Conservation (phyloP, 2,797 vertebrate species). For the Benthosema pterotum region DNA sequence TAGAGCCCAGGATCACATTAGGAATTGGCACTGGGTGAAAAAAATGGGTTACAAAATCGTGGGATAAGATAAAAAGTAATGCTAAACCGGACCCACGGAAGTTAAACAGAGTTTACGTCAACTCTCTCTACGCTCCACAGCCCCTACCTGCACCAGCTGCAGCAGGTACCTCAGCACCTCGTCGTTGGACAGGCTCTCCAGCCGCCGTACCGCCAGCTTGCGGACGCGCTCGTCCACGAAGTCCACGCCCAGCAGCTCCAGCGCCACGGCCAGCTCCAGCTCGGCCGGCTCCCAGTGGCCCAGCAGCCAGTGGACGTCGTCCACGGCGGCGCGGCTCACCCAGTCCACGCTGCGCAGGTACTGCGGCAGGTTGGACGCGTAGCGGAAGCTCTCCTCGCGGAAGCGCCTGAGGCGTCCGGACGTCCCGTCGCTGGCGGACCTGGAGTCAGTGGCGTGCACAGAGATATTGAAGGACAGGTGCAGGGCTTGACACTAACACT, state of each 20-base stretch:
- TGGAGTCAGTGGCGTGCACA: no score
- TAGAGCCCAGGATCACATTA: no score
- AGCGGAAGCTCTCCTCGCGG: constrained; percentile 67
- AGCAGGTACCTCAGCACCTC: constrained; percentile 81
- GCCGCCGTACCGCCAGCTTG: constrained; percentile 73
- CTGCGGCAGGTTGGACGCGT: constrained; percentile 74
- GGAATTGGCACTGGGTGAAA: no score
- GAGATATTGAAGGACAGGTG: no score
- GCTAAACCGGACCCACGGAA: no score
- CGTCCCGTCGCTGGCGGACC: no score
- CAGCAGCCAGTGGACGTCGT: constrained; percentile 81
- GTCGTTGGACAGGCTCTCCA: constrained; percentile 78
- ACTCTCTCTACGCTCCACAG: no score
- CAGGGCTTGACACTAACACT: no score
- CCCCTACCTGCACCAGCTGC: constrained; percentile 85
- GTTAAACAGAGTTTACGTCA: no score
- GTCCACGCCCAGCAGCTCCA: constrained; percentile 81
- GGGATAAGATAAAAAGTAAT: no score
- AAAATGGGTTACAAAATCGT: no score
- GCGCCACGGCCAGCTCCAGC: constrained; percentile 76
- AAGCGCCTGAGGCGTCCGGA: constrained; percentile 72
- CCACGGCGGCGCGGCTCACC: constrained; percentile 69
- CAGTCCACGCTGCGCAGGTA: constrained; percentile 76
- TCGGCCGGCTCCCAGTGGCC: constrained; percentile 68
- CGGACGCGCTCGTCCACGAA: constrained; percentile 77